Evolutionary conservation across 2,888 invertebrate genomes (phyloP), one percentile per base, ranked within the genome.

Genomic region (Andricus curvator): DNA sequence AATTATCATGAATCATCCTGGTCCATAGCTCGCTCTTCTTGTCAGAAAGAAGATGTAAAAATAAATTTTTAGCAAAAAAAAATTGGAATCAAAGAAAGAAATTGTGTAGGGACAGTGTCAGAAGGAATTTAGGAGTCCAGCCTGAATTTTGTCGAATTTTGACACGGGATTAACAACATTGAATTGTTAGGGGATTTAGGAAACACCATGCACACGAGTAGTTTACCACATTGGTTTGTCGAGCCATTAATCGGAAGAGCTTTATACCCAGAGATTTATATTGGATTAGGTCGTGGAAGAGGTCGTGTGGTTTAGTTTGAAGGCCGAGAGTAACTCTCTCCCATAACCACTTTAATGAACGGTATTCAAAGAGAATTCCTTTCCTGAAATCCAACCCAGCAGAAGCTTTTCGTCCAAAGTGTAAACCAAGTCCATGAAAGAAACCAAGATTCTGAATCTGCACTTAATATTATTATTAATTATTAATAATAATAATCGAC

Each of bases 191-290:
- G 56, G 74, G 33, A 48, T 74, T 74, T 37, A 37, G 74, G 56
- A 74, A 74, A 74, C 74, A 74, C 74, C 74, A 74, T 74, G 56
- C 74, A 74, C n/a, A 74, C 74, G 74, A 74, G 74, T 87, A 87
- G 87, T 88, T 88, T 86, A 90, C 89, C 90, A 87, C 89, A 90
- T 89, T 88, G 89, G 90, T 89, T 90, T 90, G 89, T 89, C 88
- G 89, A 89, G 88, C 90, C 90, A 91, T 91, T 91, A 91, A 91
- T 91, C 90, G 90, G 88, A 90, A 88, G 89, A 90, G 90, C 91
- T 90, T 91, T 90, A 91, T 90, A 88, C 89, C 88, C 81, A 84
- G 87, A 90, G 90, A 91, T 91, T 91, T 91, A 91, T 90, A 88
- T 89, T 88, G 89, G 89, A 90, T 90, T 89, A 90, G 88, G 88